Percentiles rank a stretch among this genome's conserved stretches.
Evolutionary conservation across 2,797 vertebrate species (phyloP).

Genomic region (Microhierax caerulescens): DNA sequence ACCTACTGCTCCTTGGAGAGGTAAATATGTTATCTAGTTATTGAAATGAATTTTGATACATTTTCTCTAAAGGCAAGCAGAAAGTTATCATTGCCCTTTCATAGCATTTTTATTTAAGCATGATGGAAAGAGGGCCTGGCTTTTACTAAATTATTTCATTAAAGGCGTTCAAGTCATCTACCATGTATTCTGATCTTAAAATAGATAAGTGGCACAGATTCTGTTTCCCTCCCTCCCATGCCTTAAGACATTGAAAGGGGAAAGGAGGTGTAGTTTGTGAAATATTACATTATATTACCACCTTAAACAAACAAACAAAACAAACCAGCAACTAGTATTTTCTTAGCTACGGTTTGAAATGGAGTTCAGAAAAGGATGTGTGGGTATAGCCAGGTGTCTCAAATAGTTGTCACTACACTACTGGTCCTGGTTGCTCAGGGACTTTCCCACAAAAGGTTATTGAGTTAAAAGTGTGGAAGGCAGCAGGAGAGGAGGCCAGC

Average conservation of each 20-base stretch:
- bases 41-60: background rate
- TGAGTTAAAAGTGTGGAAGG: background rate
- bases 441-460: background rate
- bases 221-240: background rate
- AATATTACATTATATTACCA: background rate
- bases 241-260: background rate
- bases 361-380: background rate
- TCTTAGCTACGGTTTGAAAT: background rate
- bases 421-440: background rate
- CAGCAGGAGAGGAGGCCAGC: background rate
- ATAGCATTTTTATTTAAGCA: background rate
- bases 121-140: background rate
- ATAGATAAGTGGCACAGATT: background rate
- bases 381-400: background rate
- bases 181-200: background rate
- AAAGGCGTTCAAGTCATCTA: background rate
- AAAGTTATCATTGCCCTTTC: background rate
- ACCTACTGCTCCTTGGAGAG: constrained; percentile 96
- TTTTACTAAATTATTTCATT: background rate
- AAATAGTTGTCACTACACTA: background rate
- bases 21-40: constrained; percentile 53
- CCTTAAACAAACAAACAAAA: background rate
- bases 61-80: background rate
- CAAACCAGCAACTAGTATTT: rapidly evolving
- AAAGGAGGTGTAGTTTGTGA: background rate